These are phyloP conservation scores for Poecilia velifera DNA, from an alignment of 2,797 vertebrate species.

Conservation along the genomic window DNA sequence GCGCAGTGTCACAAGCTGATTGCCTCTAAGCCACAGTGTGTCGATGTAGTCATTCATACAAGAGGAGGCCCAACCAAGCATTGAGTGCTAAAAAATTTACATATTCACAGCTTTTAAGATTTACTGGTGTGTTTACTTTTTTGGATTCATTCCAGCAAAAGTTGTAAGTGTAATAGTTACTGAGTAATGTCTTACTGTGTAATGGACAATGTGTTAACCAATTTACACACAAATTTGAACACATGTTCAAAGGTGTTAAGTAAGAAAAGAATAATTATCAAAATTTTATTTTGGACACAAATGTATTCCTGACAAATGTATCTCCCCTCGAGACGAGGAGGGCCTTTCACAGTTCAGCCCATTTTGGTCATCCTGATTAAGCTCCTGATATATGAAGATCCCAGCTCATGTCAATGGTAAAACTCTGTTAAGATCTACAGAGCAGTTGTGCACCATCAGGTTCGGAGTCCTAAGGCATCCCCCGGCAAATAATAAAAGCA, in stretches of 20 bases:
- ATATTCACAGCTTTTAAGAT: slow-evolving; percentile 38
- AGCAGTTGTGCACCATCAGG: neutral
- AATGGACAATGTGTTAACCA: too few relatives aligned
- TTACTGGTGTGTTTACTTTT: neutral
- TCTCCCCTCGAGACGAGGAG: neutral
- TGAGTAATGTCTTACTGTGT: neutral
- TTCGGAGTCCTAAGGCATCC: neutral
- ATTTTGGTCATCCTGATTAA: neutral
- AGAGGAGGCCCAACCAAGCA: too few relatives aligned
- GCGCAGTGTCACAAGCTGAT: too few relatives aligned
- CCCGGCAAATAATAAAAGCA: neutral
- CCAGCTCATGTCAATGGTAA: neutral
- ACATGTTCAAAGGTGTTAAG: neutral
- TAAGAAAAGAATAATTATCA: neutral
- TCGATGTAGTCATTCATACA: too few relatives aligned
- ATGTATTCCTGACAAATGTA: neutral
- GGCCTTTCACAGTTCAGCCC: neutral
- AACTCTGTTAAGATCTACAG: neutral
- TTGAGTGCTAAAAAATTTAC: too few relatives aligned
- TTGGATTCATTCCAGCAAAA: neutral
- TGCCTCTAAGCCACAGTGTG: too few relatives aligned
- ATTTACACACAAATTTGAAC: neutral
- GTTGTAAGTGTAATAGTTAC: neutral
- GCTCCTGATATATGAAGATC: neutral
- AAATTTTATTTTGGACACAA: neutral